These are phyloP conservation scores for Gambusia holbrooki DNA, from an alignment of 2,113 vertebrate species.

Conservation along the genomic window DNA sequence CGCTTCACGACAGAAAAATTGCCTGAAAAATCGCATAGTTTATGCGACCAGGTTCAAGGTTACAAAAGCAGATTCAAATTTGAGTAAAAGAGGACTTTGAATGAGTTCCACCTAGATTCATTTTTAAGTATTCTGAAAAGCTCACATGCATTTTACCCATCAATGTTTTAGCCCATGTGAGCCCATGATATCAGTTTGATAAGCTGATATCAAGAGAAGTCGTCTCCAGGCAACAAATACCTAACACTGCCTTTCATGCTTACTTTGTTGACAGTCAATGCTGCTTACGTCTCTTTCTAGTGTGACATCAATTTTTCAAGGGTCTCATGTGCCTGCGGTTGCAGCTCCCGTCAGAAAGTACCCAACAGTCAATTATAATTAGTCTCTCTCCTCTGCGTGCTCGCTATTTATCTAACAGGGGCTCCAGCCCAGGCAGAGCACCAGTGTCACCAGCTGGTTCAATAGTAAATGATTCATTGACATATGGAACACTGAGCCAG, in stretches of 20 bases:
- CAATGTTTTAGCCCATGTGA: no score
- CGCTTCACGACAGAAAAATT: no score
- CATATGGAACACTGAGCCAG: conserved; percentile 34
- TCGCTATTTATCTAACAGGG: conserved; percentile 7
- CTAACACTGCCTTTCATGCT: neutral
- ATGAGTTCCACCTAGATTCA: no score
- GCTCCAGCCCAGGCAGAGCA: conserved; percentile 21
- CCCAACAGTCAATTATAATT: conserved; percentile 65
- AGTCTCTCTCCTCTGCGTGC: conserved; percentile 46
- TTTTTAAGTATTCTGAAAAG: no score
- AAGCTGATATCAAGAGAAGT: no score
- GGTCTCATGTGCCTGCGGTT: conserved; percentile 26
- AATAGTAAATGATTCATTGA: conserved; percentile 53
- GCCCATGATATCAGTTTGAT: no score
- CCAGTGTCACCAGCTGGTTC: conserved; percentile 34
- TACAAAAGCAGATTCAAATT: no score
- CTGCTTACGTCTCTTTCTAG: neutral
- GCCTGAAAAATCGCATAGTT: no score
- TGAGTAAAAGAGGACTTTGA: no score
- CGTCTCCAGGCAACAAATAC: no score
- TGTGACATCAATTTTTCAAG: conserved; percentile 39
- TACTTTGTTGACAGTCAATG: neutral
- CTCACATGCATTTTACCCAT: no score
- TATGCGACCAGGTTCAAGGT: no score
- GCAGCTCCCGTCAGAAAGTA: conserved; percentile 18